Evolutionary conservation across 2,797 vertebrate species (phyloP), one percentile per base, ranked within the genome.

Genomic region (Sarcoramphus papa): DNA sequence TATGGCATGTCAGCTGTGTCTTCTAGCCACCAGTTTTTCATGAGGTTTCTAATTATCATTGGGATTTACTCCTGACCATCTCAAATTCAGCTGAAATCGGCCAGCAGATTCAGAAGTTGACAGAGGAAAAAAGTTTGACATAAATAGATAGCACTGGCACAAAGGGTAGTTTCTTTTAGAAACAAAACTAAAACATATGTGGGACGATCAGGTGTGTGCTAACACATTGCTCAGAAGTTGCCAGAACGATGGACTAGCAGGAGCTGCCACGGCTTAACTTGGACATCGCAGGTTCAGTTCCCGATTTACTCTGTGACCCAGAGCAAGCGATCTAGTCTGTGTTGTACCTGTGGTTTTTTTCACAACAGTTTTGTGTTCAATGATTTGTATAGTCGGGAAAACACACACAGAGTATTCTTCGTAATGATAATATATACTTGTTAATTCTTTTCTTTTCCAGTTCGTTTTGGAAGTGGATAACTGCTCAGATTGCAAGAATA

Each of bases 391-490:
- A n/a, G 35, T 13, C 1, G 1, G n/a, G 35, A 72, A 50, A 81
- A 45, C n/a, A 35, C 24, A 4, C 7, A 0, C 8, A 9, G 30
- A 43, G 10, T n/a, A 8, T 81, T 78, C 16, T 63, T 63, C 43
- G 10, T 21, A 41, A n/a, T 15, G 8, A 27, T 20, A 18, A 23
- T 5, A 25, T 21, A 88, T 62, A 35, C 37, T 48, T 92, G 35
- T 51, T 45, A 2, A 60, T 85, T 93, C 37, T 97, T 72, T 96
- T 82, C 74, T 72, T 95, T 94, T 96, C 59, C 96, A 98, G 98
- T 98, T 98, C 97, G 2, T 96, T 98, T 96, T 98, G 98, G 98
- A 97, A 67, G 97, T 97, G 98, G 98, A 85, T 98, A 75, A 97
- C 97, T 93, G 77, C 97, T 93, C 98, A 97, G 87, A 65, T 98